Percentiles rank a stretch among this genome's conserved stretches.
Evolutionary conservation across 2,888 invertebrate species (phyloP).

Genomic region (Drosophila anomalipes): DNA sequence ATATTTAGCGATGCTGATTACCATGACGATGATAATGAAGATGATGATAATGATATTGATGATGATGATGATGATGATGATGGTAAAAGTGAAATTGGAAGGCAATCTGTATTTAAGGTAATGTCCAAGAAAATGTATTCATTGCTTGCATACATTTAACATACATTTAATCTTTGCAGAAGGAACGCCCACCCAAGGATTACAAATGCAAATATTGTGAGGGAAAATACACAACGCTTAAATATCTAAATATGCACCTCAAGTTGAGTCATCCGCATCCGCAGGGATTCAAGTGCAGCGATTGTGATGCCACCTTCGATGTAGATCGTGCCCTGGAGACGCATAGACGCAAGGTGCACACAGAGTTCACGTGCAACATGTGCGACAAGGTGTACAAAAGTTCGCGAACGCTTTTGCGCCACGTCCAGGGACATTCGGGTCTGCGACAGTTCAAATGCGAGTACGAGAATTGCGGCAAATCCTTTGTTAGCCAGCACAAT

Average conservation of each 20-base stretch:
- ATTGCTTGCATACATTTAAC: neutral
- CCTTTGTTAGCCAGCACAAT: conserved; percentile 73
- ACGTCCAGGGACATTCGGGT: conserved; percentile 70
- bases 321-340: conserved; percentile 61
- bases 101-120: conserved; percentile 57
- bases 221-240: conserved; percentile 59
- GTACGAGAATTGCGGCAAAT: conserved; percentile 73
- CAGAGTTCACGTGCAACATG: conserved; percentile 58
- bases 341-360: conserved; percentile 68
- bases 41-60: neutral
- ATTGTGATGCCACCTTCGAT: conserved; percentile 61
- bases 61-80: neutral
- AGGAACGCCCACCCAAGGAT: conserved; percentile 43
- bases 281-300: conserved; percentile 64
- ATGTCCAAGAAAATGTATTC: neutral
- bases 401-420: conserved; percentile 67
- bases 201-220: conserved; percentile 58
- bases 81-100: conserved; percentile 29
- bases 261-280: conserved; percentile 71
- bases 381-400: conserved; percentile 76
- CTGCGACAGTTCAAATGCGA: conserved; percentile 68
- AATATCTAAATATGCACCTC: conserved; percentile 64
- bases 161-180: conserved; percentile 47
- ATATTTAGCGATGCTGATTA: conserved; percentile 16
- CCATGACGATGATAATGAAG: conserved; percentile 8